A percentile compares a stretch with the other conserved stretches of the same genome.
Conservation (phyloP, 2,888 invertebrate genomes). For the Oconnorella tubifera region DNA sequence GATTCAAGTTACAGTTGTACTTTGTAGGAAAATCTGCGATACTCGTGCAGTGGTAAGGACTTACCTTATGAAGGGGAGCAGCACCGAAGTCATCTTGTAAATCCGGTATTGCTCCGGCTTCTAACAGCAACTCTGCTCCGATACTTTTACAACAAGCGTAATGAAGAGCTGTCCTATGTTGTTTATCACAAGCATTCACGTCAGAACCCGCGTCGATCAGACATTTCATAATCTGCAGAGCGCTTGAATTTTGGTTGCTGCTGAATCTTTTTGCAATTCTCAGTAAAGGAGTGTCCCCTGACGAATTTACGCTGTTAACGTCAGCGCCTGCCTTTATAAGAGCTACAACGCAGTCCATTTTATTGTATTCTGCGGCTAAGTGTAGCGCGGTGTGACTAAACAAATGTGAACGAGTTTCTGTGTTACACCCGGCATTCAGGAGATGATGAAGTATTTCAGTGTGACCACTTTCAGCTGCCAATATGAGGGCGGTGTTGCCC, state of each 20-base stretch:
- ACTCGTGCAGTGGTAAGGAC: conserved; percentile 47
- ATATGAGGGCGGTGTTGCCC: conserved; percentile 37
- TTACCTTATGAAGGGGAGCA: conserved; percentile 47
- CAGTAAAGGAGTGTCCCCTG: conserved; percentile 45
- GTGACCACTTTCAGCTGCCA: conserved; percentile 33
- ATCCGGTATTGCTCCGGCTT: conserved; percentile 46
- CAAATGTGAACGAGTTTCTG: conserved; percentile 30
- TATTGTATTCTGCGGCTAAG: conserved; percentile 40
- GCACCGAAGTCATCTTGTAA: conserved; percentile 45
- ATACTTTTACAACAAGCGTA: conserved; percentile 45
- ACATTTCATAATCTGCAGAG: conserved; percentile 10
- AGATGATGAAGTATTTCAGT: conserved; percentile 17
- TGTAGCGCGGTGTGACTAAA: conserved; percentile 40
- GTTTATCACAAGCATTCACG: conserved; percentile 14
- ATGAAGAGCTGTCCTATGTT: conserved; percentile 59
- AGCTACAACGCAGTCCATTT: conserved; percentile 36
- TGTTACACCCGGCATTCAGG: conserved; percentile 28
- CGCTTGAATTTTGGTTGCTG: conserved; percentile 3
- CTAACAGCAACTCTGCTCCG: conserved; percentile 42
- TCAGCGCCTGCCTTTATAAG: conserved; percentile 42
- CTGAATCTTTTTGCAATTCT: conserved; percentile 41
- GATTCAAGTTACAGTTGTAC: conserved; percentile 44
- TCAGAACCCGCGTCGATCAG: conserved; percentile 18
- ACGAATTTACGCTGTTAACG: conserved; percentile 38
- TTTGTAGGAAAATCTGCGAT: conserved; percentile 41